Base-by-base conservation (phyloP, 1,140 invertebrate genomes). In the Tyrophagus putrescentiae region DNA sequence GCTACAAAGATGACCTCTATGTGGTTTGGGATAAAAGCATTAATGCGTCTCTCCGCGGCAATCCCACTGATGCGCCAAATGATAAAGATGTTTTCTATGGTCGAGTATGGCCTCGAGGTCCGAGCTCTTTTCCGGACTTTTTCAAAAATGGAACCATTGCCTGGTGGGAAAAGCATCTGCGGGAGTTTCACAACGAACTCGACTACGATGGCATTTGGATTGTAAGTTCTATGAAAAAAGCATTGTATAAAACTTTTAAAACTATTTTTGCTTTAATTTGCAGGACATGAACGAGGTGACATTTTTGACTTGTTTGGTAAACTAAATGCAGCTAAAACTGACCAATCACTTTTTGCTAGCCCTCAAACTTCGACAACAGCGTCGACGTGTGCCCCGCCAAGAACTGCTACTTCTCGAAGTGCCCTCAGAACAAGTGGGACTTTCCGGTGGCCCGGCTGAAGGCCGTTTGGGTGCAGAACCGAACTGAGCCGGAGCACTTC, bases 1-100 rank as follows among this genome's bases (percentile, higher is more conserved):
- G 83, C 63, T 80, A 88, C 69, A 69, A 73, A 21, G 68, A 73
- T 0, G 52, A 54, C 23, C 16, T 54, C n/a, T 54, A 32, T 31
- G 23, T 54, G 7, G 36, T 32, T 9, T 54, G 52, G 52, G 18
- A 23, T 31, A 36, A 7, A 6, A 41, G 7, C 23, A 21, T 54
- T 36, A 28, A 28, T 80, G 77, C 27, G 31, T 28, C 3, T 16
- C 18, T 21, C 6, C 42, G 33, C 31, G 28, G 44, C 2, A 41
- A 23, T 6, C 52, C 5, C 18, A 21, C 7, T 21, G 36, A 4
- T 42, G 56, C 3, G 39, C 32, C 56, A 9, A 28, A 34, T 5
- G 31, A 39, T 57, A 57, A 41, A 3, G n/a, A 52, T 16, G 28
- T 31, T 7, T 32, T 54, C 16, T 54, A 54, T 54, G 52, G 52